Evolutionary conservation across 1,140 invertebrate genomes (phyloP), one percentile per base, ranked within the genome.

Genomic region (Elysia chlorotica): DNA sequence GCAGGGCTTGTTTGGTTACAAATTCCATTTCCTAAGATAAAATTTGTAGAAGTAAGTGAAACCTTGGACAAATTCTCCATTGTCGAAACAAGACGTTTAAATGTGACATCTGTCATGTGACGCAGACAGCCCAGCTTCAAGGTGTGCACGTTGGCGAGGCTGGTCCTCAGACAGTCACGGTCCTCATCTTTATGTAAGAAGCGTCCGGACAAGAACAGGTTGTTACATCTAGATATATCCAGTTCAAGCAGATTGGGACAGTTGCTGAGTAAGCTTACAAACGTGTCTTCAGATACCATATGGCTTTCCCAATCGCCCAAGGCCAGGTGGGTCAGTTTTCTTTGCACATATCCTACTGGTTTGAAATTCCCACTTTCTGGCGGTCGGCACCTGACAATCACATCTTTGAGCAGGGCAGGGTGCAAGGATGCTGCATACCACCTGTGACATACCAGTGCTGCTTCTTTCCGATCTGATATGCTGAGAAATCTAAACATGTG

Each of bases 381-480:
- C n/a, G 59, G 59, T 37, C 35, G 53, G 53, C 69, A 82, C 28
- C 78, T 80, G 14, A 86, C 76, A 10, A 83, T 72, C 21, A 83
- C 74, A 73, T 86, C 81, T 53, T 69, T 74, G 65, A 84, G 85
- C 19, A 87, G 74, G 17, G 69, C 59, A 28, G 86, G 86, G 56
- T 85, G 83, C 31, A 85, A 56, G 0, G 83, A 85, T 2, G 86
- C 86, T 53, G 84, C 79, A 63, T 86, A 85, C 86, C 86, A 87
- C 2, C 30, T 66, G 57, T 73, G 76, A 65, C 74, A 77, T 0
- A 87, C 85, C 2, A 85, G 65, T 14, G 83, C 74, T 2, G 85
- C 84, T 35, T 87, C 83, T 65, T 86, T 85, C 23, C 84, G 73
- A 70, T 87, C 86, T 31, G 83, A 79, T 3, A 85, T 79, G 41